Percentiles rank a stretch among this genome's conserved stretches.
These are phyloP conservation scores for Xanthia togata DNA, from an alignment of 2,888 invertebrate genomes.

Conservation along the genomic window DNA sequence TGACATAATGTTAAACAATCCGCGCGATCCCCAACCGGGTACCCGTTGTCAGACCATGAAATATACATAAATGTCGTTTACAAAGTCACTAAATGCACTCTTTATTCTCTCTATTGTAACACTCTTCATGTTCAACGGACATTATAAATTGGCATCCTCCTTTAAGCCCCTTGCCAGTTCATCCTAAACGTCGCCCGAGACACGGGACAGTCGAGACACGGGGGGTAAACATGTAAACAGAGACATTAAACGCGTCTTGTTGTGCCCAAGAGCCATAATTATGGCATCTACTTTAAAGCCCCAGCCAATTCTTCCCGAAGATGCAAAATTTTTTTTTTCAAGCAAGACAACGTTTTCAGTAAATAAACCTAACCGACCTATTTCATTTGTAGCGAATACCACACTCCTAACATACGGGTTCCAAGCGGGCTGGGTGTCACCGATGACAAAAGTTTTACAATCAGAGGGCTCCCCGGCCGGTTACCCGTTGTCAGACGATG, in stretches of 20 bases:
- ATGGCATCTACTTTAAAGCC: too few relatives aligned
- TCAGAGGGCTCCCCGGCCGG: slow-evolving; percentile 74
- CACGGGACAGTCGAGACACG: too few relatives aligned
- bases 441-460: slow-evolving; percentile 78
- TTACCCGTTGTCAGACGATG: slow-evolving; percentile 72
- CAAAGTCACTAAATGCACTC: neutral
- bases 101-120: too few relatives aligned
- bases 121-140: neutral
- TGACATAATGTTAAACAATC: slow-evolving; percentile 78
- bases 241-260: too few relatives aligned
- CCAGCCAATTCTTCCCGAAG: too few relatives aligned
- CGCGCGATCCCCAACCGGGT: slow-evolving; percentile 71
- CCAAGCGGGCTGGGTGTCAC: slow-evolving; percentile 83
- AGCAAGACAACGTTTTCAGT: slow-evolving; percentile 14
- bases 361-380: slow-evolving; percentile 25
- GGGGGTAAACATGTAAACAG: too few relatives aligned
- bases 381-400: slow-evolving; percentile 78
- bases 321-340: too few relatives aligned
- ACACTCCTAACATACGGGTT: slow-evolving; percentile 80
- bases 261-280: too few relatives aligned
- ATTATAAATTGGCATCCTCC: neutral
- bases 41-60: slow-evolving; percentile 74
- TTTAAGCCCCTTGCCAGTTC: neutral
- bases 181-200: neutral
- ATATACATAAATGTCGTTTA: slow-evolving; percentile 40